These are phyloP conservation scores for Oryctolagus cuniculus DNA, from an alignment of 2,113 vertebrate genomes.

Conservation along the genomic window DNA sequence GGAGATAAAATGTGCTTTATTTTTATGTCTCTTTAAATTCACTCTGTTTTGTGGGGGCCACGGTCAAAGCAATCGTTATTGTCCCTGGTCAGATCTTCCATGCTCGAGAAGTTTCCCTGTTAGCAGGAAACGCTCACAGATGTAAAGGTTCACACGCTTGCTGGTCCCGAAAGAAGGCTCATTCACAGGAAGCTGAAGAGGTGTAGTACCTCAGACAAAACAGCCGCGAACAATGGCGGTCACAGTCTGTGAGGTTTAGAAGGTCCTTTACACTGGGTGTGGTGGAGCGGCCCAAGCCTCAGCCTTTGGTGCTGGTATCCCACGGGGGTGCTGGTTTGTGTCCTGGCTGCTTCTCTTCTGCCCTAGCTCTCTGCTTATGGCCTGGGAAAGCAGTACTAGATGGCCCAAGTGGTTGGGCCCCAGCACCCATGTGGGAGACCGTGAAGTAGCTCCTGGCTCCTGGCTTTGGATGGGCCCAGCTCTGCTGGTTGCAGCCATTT, in stretches of 20 bases:
- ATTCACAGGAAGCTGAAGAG: slow-evolving; percentile 62
- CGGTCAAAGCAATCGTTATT: background rate
- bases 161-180: slow-evolving; percentile 21
- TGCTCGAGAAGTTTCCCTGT: background rate
- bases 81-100: slow-evolving; percentile 5
- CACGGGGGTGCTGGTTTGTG: too few species aligned
- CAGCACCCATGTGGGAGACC: too few species aligned
- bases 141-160: slow-evolving; percentile 19
- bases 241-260: background rate
- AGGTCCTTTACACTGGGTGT: background rate
- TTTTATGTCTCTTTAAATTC: slow-evolving; percentile 47
- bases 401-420: too few species aligned
- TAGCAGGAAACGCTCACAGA: slow-evolving; percentile 4
- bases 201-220: background rate
- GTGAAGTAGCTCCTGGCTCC: too few species aligned
- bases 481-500: too few species aligned
- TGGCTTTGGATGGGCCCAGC: too few species aligned
- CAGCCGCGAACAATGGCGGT: slow-evolving; percentile 37
- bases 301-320: too few species aligned
- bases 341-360: too few species aligned
- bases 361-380: too few species aligned
- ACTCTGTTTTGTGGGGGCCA: slow-evolving; percentile 9
- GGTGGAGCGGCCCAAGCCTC: too few species aligned
- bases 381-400: too few species aligned
- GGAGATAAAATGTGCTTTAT: background rate